These are phyloP conservation scores for Hylaeus volcanicus DNA, from an alignment of 1,140 invertebrate species.

Conservation along the genomic window DNA sequence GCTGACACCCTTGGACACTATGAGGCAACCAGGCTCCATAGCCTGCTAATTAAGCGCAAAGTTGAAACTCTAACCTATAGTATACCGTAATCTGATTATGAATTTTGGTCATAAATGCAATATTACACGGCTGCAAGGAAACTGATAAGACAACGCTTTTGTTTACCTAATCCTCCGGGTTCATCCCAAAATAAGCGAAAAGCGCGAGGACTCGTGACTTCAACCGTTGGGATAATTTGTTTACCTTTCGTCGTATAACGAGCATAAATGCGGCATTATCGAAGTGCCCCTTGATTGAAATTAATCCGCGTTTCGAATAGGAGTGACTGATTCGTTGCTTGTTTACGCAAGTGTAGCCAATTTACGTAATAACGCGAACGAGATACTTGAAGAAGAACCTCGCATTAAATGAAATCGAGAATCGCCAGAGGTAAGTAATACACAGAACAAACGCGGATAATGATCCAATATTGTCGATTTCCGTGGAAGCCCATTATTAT, in stretches of 20 bases:
- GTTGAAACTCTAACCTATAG: constrained; percentile 45
- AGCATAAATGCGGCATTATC: neutral
- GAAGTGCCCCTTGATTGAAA: neutral
- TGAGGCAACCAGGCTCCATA: neutral
- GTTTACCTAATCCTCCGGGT: neutral
- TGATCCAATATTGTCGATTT: constrained; percentile 23
- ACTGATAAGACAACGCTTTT: constrained; percentile 43
- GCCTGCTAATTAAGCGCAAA: constrained; percentile 45
- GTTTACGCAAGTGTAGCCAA: neutral
- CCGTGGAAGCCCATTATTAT: constrained; percentile 5
- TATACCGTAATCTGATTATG: constrained; percentile 37
- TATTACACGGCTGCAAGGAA: constrained; percentile 30
- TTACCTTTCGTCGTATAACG: neutral
- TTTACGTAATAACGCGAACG: neutral
- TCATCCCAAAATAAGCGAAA: neutral
- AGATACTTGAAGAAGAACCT: neutral
- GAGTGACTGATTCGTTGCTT: neutral
- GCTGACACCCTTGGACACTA: constrained; percentile 8
- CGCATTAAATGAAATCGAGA: neutral
- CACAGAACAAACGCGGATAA: constrained; percentile 5
- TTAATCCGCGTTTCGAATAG: neutral
- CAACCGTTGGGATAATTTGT: neutral
- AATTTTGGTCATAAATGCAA: constrained; percentile 35
- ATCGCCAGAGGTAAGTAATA: neutral
- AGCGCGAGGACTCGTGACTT: neutral